Base-by-base conservation (phyloP, 2,888 invertebrate species). In the Heliconius ismenius region DNA sequence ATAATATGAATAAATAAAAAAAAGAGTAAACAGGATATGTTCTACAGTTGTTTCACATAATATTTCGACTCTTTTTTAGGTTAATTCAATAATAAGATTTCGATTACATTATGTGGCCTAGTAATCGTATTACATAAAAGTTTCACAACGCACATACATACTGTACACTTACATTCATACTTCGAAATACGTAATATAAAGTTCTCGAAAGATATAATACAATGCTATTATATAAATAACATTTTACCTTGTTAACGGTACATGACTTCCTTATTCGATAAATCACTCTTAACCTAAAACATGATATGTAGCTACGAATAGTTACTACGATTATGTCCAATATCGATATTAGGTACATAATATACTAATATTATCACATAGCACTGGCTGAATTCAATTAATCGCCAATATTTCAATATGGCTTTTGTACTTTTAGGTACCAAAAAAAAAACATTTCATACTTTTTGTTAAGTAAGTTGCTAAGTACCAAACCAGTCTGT, bases 351-450 rank as follows among this genome's bases (percentile, higher is more conserved):
- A 65, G 64, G 60, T 24, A 62, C 54, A 49, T 7, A 49, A 49
- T 43, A 73, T 69, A 69, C 54, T 86, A 85, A 86, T 89, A 88
- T 85, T 92, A 92, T 92, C 91, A 92, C 91, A 91, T 88, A 86
- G 84, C 91, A 91, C 89, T 91, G 91, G 91, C 89, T 88, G 83
- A 84, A 87, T 87, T 86, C 84, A 84, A 82, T 73, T 83, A 88
- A 87, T 85, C 85, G 84, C 86, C 85, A 85, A 86, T 84, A 78
- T 75, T 21, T 73, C 69, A 76, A 80, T 68, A 75, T 78, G 72
- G 32, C 68, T 80, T 65, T 81, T 82, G 79, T 80, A 81, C 83
- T 82, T 81, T 43, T 67, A 65, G 24, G 54, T 60, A 70, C 36
- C 60, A 74, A 18, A 76, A 78, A 18, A n/a, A 32, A 15, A 9